Evolutionary conservation across 2,797 vertebrate species (phyloP).

Genomic region (Catharus ustulatus): DNA sequence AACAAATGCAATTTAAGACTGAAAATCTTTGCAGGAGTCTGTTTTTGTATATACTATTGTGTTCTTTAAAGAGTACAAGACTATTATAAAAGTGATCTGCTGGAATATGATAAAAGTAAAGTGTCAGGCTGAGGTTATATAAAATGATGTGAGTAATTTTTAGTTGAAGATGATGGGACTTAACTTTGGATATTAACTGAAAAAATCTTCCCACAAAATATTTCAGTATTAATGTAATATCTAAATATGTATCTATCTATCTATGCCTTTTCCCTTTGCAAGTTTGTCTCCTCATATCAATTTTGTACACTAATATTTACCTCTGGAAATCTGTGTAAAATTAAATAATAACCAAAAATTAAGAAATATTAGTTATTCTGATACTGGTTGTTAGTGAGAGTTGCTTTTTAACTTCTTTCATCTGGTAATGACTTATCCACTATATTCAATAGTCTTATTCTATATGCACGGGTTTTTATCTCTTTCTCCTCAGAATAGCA

Average conservation of each 20-base stretch:
- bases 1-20: neutral
- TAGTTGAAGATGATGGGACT: neutral
- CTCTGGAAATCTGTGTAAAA: neutral
- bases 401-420: neutral
- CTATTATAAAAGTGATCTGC: neutral
- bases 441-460: neutral
- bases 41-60: neutral
- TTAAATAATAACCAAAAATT: neutral
- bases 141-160: neutral
- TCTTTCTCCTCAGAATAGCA: neutral
- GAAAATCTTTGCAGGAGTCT: neutral
- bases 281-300: neutral
- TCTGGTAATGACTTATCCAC: neutral
- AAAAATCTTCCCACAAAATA: neutral
- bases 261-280: neutral
- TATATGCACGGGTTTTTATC: neutral
- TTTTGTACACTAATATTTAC: neutral
- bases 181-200: neutral
- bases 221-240: neutral
- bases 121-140: neutral
- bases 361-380: neutral
- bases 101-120: neutral
- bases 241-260: rapidly evolving
- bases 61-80: neutral
- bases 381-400: neutral